Base-by-base conservation (phyloP, 2,797 vertebrate species). In the Eulemur mongoz region DNA sequence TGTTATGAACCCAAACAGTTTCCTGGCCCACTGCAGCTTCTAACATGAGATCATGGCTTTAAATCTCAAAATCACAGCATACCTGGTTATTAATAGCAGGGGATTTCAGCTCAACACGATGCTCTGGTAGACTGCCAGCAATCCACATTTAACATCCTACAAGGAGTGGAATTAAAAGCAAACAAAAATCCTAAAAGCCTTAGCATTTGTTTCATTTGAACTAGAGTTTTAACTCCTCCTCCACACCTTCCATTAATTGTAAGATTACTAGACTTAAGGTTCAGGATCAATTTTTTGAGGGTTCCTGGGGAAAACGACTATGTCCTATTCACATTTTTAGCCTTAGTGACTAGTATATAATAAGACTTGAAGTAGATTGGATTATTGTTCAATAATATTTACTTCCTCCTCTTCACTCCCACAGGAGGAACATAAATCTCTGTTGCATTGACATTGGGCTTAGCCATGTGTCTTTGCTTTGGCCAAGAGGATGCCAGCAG, bases 131-230 rank as follows among this genome's bases (percentile, higher is more conserved):
- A 86, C 79, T 94, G 89, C 93, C 95, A 87, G 57, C 91, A 95
- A 84, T 61, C 13, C 79, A 87, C 95, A 91, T 96, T 97, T 85
- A 97, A 94, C 93, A 87, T 89, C 63, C 89, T 97, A 70, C 59
- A 85, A 92, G 75, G 78, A 96, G 75, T 97, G 79, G 97, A 97
- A 97, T 97, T 97, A 94, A 96, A 95, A 94, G 90, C 54, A 75
- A 94, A 69, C 89, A 69, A 89, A 92, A 50, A 84, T 83, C 45
- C 27, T 79, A 78, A 94, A 96, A 89, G 23, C 43, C 22, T 65
- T 18, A 89, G 59, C 22, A 50, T 89, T 95, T 94, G 20, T 91
- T 90, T 89, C 65, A 91, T 86, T 87, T 85, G 54, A 96, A 88
- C 82, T 72, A 63, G 11, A 94, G 9, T 83, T 95, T 86, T 91